Evolutionary conservation across 2,888 invertebrate species (phyloP), one percentile per base, ranked within the genome.

Genomic region (Hypena proboscidalis): DNA sequence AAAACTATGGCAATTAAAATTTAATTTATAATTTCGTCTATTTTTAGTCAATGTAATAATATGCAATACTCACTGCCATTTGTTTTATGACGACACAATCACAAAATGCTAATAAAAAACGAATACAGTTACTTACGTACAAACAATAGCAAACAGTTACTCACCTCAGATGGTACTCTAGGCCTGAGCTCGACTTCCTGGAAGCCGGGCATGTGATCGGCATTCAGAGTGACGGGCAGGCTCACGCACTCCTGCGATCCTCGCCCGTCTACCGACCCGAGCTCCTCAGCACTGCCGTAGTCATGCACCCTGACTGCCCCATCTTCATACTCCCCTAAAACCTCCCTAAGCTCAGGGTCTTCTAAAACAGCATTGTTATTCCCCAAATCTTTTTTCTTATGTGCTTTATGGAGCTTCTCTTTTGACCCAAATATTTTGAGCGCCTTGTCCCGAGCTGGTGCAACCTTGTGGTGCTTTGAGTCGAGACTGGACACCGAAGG

Each of bases 401-500:
- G 84, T 15, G 87, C 76, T 66, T 90, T 90, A 53, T 92, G 83
- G 10, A 92, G 77, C 70, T 92, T 92, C 70, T 92, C 92, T 50
- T 92, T 91, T 0, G 91, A 90, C 1, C 91, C 90, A 53, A 92
- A 92, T 64, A 91, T 84, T 67, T 92, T 93, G 5, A 84, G 67
- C 2, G 83, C 59, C 63, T 91, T 91, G 33, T 90, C 90, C 42
- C 90, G 76, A 0, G 89, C 80, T 5, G 91, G 86, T n/a, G 88
- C 85, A 45, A 89, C 87, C 73, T 91, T 91, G 73, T 91, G 91
- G 64, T 92, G 92, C 67, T 93, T 93, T 31, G 92, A 92, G 71
- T 94, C 94, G 64, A 94, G 86, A 71, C 94, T 94, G 38, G 93
- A 93, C 20, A 93, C 92, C 1, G 94, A 94, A 4, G 94, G 93